Base-by-base conservation (phyloP, 2,888 invertebrate genomes). In the Myopa testacea region DNA sequence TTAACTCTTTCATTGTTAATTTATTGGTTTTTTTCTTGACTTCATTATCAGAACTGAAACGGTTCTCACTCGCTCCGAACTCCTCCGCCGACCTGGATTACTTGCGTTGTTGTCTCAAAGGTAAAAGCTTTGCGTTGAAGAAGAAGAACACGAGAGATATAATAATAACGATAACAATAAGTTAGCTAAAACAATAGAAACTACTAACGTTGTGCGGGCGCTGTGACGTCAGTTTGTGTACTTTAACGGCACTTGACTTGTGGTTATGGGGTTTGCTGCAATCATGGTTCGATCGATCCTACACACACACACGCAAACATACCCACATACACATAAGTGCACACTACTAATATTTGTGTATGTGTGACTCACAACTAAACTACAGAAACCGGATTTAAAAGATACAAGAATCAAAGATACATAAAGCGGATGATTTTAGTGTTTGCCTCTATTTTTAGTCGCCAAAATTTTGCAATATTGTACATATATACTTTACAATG, bases 61-160 rank as follows among this genome's bases (percentile, higher is more conserved):
- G 85, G 81, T 88, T 89, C 82, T 84, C 84, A 50, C 80, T 88
- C 83, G 89, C 89, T 71, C 88, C 88, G 78, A 87, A 89, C 84
- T 89, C 89, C 85, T 86, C 87, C 73, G 87, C 88, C 77, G 88
- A 89, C 82, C 87, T 89, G 87, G 89, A 89, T 84, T 88, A 88
- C 85, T 84, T 89, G 82, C 87, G 89, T 85, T 87, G 87, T 84
- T 89, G 88, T 84, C 82, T 89, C 78, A 89, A 89, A 89, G 89
- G 89, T 89, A 89, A 89, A 79, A 37, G 38, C 8, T 26, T 71
- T 14, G n/a, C 37, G 50, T 40, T 4, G 26, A 62, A 65, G 65
- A 12, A 65, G 16, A 65, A 8, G 65, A 12, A 38, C 37, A 3
- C 14, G 34, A 14, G 38, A 10, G 38, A 34, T 34, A 12, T 34